A percentile compares a stretch with the other conserved stretches of the same genome.
Evolutionary conservation across 1,140 invertebrate genomes (phyloP).

Genomic region (Procambarus virginalis): DNA sequence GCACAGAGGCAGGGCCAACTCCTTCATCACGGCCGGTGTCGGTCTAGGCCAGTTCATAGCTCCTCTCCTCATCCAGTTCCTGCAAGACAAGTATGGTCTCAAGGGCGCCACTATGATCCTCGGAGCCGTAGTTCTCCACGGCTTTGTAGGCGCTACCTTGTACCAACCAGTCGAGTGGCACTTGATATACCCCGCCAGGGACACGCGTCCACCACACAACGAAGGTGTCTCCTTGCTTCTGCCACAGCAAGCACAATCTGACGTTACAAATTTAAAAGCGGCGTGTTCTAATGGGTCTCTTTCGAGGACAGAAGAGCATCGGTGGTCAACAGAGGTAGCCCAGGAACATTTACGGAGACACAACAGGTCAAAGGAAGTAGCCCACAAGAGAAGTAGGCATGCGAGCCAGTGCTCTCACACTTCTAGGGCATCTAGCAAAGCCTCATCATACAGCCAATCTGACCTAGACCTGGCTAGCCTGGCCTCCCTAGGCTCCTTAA

Average conservation of each 20-base stretch:
- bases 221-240: neutral
- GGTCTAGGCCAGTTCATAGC: conserved; percentile 71
- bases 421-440: neutral
- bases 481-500: neutral
- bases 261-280: neutral
- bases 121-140: conserved; percentile 82
- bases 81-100: conserved; percentile 63
- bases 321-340: neutral
- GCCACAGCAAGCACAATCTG: neutral
- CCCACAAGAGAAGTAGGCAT: neutral
- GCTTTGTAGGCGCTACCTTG: conserved; percentile 82
- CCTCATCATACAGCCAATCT: neutral
- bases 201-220: neutral
- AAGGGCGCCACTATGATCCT: conserved; percentile 60
- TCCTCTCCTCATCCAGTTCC: conserved; percentile 70
- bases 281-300: neutral
- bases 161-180: conserved; percentile 78
- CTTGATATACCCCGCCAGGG: neutral
- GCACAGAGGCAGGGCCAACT: conserved; percentile 72
- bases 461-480: neutral
- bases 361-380: too few relatives aligned
- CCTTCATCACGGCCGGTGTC: conserved; percentile 72
- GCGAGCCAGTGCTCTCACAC: neutral
- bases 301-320: neutral
- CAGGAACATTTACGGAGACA: neutral